These are phyloP conservation scores for Hetaerina americana DNA, from an alignment of 1,140 invertebrate genomes.

Conservation along the genomic window DNA sequence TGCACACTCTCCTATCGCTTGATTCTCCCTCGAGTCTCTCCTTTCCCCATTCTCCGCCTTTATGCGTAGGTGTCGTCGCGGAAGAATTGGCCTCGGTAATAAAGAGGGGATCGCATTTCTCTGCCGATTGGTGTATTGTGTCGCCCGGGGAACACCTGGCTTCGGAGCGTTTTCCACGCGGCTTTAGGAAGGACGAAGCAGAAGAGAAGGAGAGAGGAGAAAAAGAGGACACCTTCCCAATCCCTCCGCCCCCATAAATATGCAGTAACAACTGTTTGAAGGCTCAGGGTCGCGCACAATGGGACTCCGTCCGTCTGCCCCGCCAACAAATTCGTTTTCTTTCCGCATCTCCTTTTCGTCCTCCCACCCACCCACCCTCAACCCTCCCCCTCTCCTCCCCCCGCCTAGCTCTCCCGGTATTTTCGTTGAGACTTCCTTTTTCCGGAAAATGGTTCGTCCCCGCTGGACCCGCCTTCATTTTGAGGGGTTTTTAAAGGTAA, in stretches of 20 bases:
- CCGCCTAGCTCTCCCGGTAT: neutral
- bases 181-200: neutral
- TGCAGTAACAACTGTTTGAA: neutral
- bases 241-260: neutral
- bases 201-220: too few relatives aligned
- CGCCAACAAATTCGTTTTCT: neutral
- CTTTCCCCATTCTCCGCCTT: too few relatives aligned
- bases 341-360: neutral
- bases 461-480: too few relatives aligned
- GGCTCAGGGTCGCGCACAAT: neutral
- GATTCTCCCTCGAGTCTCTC: too few relatives aligned
- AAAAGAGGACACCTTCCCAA: too few relatives aligned
- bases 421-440: neutral
- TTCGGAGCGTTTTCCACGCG: neutral
- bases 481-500: too few relatives aligned
- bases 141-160: neutral
- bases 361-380: neutral
- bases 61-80: too few relatives aligned
- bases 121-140: neutral
- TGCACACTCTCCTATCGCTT: too few relatives aligned
- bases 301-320: too few relatives aligned
- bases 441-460: neutral
- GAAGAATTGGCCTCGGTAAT: too few relatives aligned
- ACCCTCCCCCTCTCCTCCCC: neutral
- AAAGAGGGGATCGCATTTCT: too few relatives aligned